phyloP scores from a whole-genome alignment of 2,797 vertebrate genomes.

The Zenarchopterus dispar region DNA sequence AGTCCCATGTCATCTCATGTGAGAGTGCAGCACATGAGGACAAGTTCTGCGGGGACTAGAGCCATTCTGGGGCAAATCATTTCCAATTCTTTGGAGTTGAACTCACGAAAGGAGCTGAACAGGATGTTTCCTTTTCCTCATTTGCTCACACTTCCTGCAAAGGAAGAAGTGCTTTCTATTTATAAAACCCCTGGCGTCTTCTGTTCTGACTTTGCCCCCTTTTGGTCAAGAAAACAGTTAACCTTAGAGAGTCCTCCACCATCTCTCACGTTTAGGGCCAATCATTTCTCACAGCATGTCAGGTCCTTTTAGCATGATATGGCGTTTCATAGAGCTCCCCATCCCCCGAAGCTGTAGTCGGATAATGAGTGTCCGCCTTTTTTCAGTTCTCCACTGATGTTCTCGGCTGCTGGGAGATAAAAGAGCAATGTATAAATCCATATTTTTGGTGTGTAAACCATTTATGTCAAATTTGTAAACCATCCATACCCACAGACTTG shows the following conservation, averaged over 20 bases:
- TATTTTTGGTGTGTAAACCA: background rate
- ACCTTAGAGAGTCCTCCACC: conserved; percentile 38
- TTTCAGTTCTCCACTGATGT: conserved; percentile 6
- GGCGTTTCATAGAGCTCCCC: conserved; percentile 12
- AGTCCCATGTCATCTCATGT: conserved; percentile 19
- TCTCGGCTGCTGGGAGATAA: background rate
- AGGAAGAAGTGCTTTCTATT: conserved; percentile 41
- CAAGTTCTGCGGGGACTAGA: conserved; percentile 14
- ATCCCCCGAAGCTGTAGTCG: conserved; percentile 19
- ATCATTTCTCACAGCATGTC: conserved; percentile 47
- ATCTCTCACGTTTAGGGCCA: conserved; percentile 30
- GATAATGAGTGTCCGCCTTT: conserved; percentile 33
- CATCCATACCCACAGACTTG: background rate
- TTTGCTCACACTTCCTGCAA: conserved; percentile 36
- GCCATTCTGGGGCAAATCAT: conserved; percentile 30
- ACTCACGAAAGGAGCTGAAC: conserved; percentile 18
- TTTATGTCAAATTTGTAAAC: background rate
- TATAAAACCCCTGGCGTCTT: conserved; percentile 41
- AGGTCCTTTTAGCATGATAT: conserved; percentile 39
- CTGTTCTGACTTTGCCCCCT: conserved; percentile 29
- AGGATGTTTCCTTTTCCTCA: conserved; percentile 47
- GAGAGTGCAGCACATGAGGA: conserved; percentile 19
- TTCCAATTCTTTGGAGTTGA: conserved; percentile 29
- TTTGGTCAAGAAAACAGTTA: conserved; percentile 37
- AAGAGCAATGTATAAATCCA: background rate